phyloP scores from a whole-genome alignment of 1,140 invertebrate species.

The Streblospio benedicti region DNA sequence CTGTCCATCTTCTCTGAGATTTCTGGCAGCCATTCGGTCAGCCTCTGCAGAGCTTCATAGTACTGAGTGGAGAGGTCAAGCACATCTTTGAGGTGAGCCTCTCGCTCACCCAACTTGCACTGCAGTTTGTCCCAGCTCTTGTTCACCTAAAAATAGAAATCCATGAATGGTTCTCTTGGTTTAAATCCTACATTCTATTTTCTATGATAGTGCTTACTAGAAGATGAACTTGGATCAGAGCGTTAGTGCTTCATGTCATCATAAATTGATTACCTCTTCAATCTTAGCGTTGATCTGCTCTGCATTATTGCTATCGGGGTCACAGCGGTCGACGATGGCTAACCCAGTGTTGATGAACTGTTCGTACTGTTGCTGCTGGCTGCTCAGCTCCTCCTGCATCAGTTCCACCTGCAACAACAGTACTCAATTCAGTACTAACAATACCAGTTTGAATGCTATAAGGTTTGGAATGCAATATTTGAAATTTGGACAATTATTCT shows the following conservation, averaged over 20 bases:
- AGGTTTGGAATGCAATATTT: too few relatives aligned
- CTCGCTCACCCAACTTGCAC: constrained; percentile 31
- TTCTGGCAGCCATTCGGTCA: constrained; percentile 57
- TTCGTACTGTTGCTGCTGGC: constrained; percentile 78
- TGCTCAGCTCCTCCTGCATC: constrained; percentile 80
- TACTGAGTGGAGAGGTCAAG: constrained; percentile 66
- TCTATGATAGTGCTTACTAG: too few relatives aligned
- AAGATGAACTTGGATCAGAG: too few relatives aligned
- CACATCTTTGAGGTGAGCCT: constrained; percentile 31
- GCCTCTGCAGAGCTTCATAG: constrained; percentile 73
- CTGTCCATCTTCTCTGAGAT: constrained; percentile 72
- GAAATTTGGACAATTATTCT: background rate
- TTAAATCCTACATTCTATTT: too few relatives aligned
- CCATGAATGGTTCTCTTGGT: too few relatives aligned
- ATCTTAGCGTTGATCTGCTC: constrained; percentile 56
- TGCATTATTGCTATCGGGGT: constrained; percentile 63
- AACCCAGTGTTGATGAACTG: constrained; percentile 74
- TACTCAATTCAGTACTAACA: too few relatives aligned
- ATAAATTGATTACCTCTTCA: too few relatives aligned
- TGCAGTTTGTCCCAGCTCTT: constrained; percentile 50
- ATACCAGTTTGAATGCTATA: too few relatives aligned
- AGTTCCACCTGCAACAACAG: constrained; percentile 62
- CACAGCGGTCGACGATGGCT: constrained; percentile 62
- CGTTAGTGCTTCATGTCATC: too few relatives aligned
- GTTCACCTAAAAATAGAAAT: too few relatives aligned